A percentile compares a stretch with the other conserved stretches of the same genome.
Conservation (phyloP, 35 echinoderm and acorn worm genomes). For the Apostichopus parvimensis region DNA sequence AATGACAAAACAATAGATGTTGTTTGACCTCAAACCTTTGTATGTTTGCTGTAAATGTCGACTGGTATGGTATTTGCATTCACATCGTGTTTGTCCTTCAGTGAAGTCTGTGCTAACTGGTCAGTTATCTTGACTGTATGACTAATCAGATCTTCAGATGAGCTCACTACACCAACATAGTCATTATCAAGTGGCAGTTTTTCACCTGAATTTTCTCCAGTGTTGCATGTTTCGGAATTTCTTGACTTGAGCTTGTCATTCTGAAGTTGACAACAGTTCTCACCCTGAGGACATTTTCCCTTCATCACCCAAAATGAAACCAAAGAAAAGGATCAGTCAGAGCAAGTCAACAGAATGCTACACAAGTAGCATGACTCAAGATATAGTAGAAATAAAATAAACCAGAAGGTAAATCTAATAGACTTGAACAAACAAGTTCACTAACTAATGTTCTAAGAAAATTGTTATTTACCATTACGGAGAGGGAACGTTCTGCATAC, state of each 20-base stretch:
- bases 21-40: background rate
- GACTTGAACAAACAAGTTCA: background rate
- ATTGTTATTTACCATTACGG: background rate
- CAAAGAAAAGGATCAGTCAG: background rate
- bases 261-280: background rate
- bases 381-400: background rate
- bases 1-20: background rate
- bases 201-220: background rate
- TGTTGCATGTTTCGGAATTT: background rate
- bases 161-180: background rate
- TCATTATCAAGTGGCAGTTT: background rate
- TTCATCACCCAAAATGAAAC: background rate
- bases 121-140: background rate
- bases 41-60: background rate
- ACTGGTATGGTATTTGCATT: background rate
- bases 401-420: background rate
- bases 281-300: background rate
- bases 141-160: background rate
- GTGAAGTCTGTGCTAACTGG: background rate
- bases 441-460: background rate
- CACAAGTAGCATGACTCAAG: background rate
- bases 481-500: too few relatives aligned
- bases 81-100: background rate
- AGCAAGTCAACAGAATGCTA: background rate
- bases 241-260: background rate